A percentile compares a stretch with the other conserved stretches of the same genome.
Evolutionary conservation across 2,888 invertebrate genomes (phyloP).

Genomic region (Yponomeuta cagnagella): DNA sequence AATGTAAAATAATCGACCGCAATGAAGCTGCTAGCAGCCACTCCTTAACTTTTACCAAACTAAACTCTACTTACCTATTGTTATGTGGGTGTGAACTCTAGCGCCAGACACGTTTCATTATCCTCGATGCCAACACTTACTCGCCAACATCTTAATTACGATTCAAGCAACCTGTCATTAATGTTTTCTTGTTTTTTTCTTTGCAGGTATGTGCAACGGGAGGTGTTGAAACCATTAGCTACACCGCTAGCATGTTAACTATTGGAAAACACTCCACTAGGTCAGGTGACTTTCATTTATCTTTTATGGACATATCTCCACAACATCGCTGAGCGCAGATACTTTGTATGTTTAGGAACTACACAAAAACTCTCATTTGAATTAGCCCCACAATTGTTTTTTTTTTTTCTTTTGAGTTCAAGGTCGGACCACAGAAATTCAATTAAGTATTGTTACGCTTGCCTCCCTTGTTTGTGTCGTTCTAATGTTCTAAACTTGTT

Average conservation of each 20-base stretch:
- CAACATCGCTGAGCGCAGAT: no score
- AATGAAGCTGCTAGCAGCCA: no score
- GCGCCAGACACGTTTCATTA: neutral
- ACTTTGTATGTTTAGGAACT: no score
- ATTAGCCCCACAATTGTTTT: no score
- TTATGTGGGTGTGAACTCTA: neutral
- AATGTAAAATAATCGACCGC: no score
- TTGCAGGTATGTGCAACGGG: conserved; percentile 9
- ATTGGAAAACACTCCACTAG: conserved; percentile 3
- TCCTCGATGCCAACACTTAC: neutral
- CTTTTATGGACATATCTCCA: neutral
- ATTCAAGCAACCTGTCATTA: conserved; percentile 17
- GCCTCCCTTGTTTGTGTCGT: no score
- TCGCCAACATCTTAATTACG: neutral
- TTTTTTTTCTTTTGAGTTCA: no score
- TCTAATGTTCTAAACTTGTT: no score
- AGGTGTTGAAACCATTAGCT: conserved; percentile 13
- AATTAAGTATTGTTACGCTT: no score
- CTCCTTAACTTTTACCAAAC: no score
- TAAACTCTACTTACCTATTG: neutral
- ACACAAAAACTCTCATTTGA: no score
- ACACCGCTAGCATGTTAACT: neutral
- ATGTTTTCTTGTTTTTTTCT: conserved; percentile 9
- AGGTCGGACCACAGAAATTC: no score
- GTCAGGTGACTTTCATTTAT: conserved; percentile 12